These are phyloP conservation scores for Spodoptera exigua DNA, from an alignment of 2,888 invertebrate species.

Conservation along the genomic window DNA sequence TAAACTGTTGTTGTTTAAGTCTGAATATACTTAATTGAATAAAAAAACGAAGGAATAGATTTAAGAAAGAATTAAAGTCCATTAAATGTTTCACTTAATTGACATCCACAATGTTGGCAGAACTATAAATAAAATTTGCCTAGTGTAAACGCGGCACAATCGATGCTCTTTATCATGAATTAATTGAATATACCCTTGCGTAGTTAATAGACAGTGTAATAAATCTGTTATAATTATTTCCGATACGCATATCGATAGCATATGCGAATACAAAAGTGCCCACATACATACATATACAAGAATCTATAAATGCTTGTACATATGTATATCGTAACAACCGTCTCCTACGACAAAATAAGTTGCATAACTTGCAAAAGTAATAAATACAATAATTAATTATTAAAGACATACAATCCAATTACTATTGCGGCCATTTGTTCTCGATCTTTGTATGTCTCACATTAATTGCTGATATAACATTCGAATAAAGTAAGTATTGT, in stretches of 20 bases:
- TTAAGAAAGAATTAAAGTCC: too few relatives aligned
- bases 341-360: slow-evolving; percentile 22
- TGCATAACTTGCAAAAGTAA: slow-evolving; percentile 22
- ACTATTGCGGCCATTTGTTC: slow-evolving; percentile 14
- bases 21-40: too few relatives aligned
- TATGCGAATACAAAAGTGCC: slow-evolving; percentile 25
- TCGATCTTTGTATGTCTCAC: slow-evolving; percentile 25
- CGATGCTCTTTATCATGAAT: slow-evolving; percentile 42
- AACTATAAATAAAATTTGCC: too few relatives aligned
- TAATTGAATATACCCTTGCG: slow-evolving; percentile 45
- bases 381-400: slow-evolving; percentile 30
- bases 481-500: slow-evolving; percentile 18
- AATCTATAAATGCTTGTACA: too few relatives aligned
- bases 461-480: slow-evolving; percentile 17
- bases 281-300: too few relatives aligned
- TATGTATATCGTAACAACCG: too few relatives aligned
- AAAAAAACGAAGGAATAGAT: too few relatives aligned
- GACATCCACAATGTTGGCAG: too few relatives aligned
- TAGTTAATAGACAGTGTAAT: slow-evolving; percentile 42
- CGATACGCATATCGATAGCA: slow-evolving; percentile 46
- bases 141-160: slow-evolving; percentile 14
- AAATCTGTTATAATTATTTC: slow-evolving; percentile 51
- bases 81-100: too few relatives aligned
- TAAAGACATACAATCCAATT: slow-evolving; percentile 26
- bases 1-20: too few relatives aligned